Base-by-base conservation (phyloP, 1,140 invertebrate species). In the Orius insidiosus region DNA sequence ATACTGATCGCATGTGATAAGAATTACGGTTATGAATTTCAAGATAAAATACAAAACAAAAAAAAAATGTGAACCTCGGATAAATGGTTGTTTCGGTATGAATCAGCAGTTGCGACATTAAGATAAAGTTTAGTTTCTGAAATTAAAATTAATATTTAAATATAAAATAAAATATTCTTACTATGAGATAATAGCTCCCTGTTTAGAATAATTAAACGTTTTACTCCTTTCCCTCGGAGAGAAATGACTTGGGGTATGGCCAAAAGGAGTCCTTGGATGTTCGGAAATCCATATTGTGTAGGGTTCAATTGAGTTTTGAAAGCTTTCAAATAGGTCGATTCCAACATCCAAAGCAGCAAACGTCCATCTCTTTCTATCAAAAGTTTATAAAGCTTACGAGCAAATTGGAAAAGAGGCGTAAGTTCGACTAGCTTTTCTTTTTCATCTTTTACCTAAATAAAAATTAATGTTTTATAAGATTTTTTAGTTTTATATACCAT, bases 241-340 rank as follows among this genome's bases (percentile, higher is more conserved):
- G 58, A 58, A 0, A 75, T 67, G 10, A 74, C 69, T 51, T 75
- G 71, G 16, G 70, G 63, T 13, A 78, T 59, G 7, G 69, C 64
- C 53, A 70, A 66, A 3, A 80, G 61, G 14, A 79, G 54, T 14
- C 64, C 56, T 10, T 51, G 44, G 5, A 67, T 30, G 10, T 63
- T 70, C 6, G 68, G 59, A 55, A 64, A 75, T 2, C 75, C 74
- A 54, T 69, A 72, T 6, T 71, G 56, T 1, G 66, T 61, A 19
- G 70, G 64, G 48, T 68, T 68, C 19, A 71, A 68, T 19, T 68
- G 58, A 32, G 63, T 60, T 5, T 72, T 71, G 55, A n/a, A 75
- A 11, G 68, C 57, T 30, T 67, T 59, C 4, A 68, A 54, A 54
- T 74, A 79, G 1, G 65, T 60, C 8, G 52, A 55, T 50, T 74